Conservation (phyloP, 1,140 invertebrate genomes). For the Mamestra configurata region DNA sequence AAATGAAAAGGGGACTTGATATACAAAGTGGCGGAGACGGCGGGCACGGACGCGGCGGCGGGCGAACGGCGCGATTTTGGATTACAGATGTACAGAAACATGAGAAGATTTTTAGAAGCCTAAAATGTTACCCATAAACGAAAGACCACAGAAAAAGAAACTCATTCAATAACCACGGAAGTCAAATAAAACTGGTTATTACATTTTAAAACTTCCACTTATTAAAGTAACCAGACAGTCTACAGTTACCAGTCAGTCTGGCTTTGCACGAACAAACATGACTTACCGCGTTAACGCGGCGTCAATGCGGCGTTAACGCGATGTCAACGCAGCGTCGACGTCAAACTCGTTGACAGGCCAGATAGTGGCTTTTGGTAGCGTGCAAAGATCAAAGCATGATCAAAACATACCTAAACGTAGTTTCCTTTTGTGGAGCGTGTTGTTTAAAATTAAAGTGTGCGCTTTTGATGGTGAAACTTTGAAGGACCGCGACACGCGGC, state of each 20-base stretch:
- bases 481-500: constrained; percentile 8
- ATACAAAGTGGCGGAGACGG: no score
- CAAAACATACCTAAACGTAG: constrained; percentile 13
- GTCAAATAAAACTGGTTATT: no score
- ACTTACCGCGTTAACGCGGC: neutral
- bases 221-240: neutral
- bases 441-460: constrained; percentile 22
- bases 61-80: no score
- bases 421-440: constrained; percentile 9
- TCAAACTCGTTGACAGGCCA: neutral
- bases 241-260: neutral
- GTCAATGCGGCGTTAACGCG: neutral
- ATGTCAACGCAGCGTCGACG: neutral
- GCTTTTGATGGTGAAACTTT: constrained; percentile 21
- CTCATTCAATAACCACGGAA: no score
- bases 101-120: no score
- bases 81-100: no score
- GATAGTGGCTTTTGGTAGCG: neutral
- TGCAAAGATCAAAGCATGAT: constrained; percentile 13
- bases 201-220: no score
- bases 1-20: no score
- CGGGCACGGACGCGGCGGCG: no score
- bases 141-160: no score
- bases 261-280: neutral
- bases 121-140: no score